A percentile compares a stretch with the other conserved stretches of the same genome.
Evolutionary conservation across 2,888 invertebrate species (phyloP).

Genomic region (Lagria hirta): DNA sequence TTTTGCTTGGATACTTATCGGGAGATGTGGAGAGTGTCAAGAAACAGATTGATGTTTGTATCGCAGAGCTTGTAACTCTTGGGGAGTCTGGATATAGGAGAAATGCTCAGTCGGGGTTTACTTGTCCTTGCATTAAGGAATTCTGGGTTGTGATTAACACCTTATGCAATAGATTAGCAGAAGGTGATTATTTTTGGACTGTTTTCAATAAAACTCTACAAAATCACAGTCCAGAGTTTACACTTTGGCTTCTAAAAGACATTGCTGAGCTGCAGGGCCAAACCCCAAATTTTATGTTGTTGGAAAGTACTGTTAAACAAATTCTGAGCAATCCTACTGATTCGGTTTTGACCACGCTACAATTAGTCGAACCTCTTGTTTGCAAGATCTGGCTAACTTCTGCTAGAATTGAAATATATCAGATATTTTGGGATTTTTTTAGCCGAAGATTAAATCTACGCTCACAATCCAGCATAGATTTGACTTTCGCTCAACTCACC

Average conservation of each 20-base stretch:
- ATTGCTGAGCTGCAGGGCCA: constrained; percentile 35
- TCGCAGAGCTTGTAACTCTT: constrained; percentile 40
- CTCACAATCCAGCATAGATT: constrained; percentile 22
- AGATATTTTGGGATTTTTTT: constrained; percentile 50
- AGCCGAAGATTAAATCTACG: constrained; percentile 44
- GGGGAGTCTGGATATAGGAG: constrained; percentile 35
- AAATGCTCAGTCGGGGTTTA: constrained; percentile 30
- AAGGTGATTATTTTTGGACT: constrained; percentile 43
- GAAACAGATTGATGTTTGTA: constrained; percentile 27
- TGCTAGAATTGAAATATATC: constrained; percentile 46
- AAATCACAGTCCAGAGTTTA: constrained; percentile 39
- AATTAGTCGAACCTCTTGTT: constrained; percentile 41
- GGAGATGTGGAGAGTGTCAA: constrained; percentile 21
- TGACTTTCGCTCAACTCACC: constrained; percentile 25
- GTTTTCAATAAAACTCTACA: constrained; percentile 41
- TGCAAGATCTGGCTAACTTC: constrained; percentile 44
- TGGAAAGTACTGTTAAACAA: constrained; percentile 41
- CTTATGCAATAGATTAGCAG: constrained; percentile 29
- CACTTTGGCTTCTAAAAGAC: constrained; percentile 41
- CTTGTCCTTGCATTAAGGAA: constrained; percentile 43
- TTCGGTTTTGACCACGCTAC: constrained; percentile 38
- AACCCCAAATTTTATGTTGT: constrained; percentile 41
- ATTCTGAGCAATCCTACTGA: constrained; percentile 30
- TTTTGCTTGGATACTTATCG: constrained; percentile 31
- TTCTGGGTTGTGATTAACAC: constrained; percentile 45